Percentiles rank a stretch among this genome's conserved stretches.
Evolutionary conservation across 2,797 vertebrate genomes (phyloP).

Genomic region (Gobionotothen gibberifrons): DNA sequence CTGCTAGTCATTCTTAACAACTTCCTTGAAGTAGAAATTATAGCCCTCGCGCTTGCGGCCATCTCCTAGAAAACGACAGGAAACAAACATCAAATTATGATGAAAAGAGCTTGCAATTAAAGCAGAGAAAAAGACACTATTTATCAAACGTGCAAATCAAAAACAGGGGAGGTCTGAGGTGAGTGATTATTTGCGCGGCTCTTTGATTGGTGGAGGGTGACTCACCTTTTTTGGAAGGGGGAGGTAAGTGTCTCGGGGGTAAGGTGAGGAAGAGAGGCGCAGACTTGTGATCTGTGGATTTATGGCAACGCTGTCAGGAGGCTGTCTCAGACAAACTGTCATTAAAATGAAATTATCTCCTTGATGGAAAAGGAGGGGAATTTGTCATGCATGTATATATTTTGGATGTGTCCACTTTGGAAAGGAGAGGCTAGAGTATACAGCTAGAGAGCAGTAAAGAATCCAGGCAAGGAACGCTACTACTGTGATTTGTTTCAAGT

Average conservation of each 20-base stretch:
- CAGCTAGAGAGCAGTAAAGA: slow-evolving; percentile 8
- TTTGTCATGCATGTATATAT: slow-evolving; percentile 70
- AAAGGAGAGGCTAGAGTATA: slow-evolving; percentile 13
- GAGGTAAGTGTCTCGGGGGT: slow-evolving; percentile 94
- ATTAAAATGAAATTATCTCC: slow-evolving; percentile 96
- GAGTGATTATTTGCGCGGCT: slow-evolving; percentile 87
- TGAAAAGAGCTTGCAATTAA: slow-evolving; percentile 86
- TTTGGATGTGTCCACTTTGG: slow-evolving; percentile 61
- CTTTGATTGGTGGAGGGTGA: slow-evolving; percentile 93
- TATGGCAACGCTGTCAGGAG: slow-evolving; percentile 90
- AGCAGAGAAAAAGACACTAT: slow-evolving; percentile 81
- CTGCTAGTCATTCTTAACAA: slow-evolving; percentile 82
- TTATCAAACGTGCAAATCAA: slow-evolving; percentile 91
- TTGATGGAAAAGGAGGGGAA: slow-evolving; percentile 84
- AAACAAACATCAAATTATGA: slow-evolving; percentile 88
- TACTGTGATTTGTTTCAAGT: background rate
- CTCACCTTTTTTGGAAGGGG: slow-evolving; percentile 89
- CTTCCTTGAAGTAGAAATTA: slow-evolving; percentile 84
- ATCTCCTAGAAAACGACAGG: slow-evolving; percentile 83
- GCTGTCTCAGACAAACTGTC: slow-evolving; percentile 90
- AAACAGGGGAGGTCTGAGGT: slow-evolving; percentile 85
- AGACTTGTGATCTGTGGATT: slow-evolving; percentile 94
- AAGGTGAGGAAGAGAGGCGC: slow-evolving; percentile 85
- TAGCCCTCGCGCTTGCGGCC: slow-evolving; percentile 67
- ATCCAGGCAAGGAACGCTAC: background rate